Evolutionary conservation across 2,888 invertebrate genomes (phyloP).

Genomic region (Bombylius major): DNA sequence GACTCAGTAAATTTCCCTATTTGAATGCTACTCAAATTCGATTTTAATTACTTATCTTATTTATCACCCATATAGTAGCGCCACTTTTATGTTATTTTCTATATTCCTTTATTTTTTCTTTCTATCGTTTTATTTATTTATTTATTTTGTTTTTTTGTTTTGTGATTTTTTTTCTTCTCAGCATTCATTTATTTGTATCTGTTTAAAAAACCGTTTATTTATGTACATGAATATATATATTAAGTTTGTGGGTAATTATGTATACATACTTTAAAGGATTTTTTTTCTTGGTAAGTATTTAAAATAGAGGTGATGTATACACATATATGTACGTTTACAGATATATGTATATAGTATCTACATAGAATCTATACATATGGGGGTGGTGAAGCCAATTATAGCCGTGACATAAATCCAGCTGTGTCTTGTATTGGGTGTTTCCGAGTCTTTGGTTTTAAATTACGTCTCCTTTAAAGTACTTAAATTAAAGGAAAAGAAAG

Average conservation of each 20-base stretch:
- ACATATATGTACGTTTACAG: background rate
- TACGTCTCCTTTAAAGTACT: constrained; percentile 7
- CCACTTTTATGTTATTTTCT: constrained; percentile 1
- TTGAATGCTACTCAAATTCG: constrained; percentile 15
- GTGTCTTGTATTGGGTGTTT: constrained; percentile 37
- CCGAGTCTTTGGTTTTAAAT: constrained; percentile 17
- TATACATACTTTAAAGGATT: too few relatives aligned
- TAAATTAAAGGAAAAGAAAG: constrained; percentile 4
- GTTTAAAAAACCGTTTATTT: too few relatives aligned
- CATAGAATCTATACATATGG: constrained; percentile 2
- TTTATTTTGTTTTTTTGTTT: too few relatives aligned
- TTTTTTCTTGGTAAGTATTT: too few relatives aligned
- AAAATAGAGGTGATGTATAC: background rate
- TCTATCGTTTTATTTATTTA: background rate
- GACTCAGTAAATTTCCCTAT: constrained; percentile 9
- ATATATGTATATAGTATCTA: background rate
- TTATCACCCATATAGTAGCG: constrained; percentile 9
- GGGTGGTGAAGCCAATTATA: constrained; percentile 35
- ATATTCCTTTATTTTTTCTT: background rate
- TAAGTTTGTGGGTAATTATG: too few relatives aligned
- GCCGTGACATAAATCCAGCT: constrained; percentile 37
- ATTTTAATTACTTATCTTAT: constrained; percentile 16
- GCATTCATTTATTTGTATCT: background rate
- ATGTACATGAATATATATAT: too few relatives aligned
- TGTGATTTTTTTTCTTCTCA: too few relatives aligned